Conservation (phyloP, 2,797 vertebrate species). For the Acanthiza pusilla region DNA sequence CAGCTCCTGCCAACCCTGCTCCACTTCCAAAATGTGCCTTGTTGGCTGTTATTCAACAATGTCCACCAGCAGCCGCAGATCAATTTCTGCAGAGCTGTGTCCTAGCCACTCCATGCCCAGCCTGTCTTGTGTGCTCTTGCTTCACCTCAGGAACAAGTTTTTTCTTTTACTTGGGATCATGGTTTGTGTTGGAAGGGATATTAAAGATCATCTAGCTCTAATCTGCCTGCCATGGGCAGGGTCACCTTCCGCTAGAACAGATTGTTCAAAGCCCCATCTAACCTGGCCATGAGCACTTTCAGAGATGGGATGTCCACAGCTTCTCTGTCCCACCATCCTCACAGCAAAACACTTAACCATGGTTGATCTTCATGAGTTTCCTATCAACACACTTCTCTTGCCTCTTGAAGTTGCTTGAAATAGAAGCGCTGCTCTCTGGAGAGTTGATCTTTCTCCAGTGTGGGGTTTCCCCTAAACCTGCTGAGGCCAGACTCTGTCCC, state of each 20-base stretch:
- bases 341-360: neutral
- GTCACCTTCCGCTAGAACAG: neutral
- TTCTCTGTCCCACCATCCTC: neutral
- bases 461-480: neutral
- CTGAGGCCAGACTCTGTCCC: neutral
- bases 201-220: neutral
- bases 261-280: neutral
- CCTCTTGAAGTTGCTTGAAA: neutral
- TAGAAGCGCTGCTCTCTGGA: neutral
- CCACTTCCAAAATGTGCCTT: neutral
- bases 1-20: neutral
- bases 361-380: neutral
- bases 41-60: neutral
- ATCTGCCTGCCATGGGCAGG: rapidly evolving
- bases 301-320: neutral
- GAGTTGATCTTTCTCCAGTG: neutral
- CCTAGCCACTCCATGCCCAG: neutral
- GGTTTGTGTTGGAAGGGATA: neutral
- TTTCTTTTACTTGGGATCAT: neutral
- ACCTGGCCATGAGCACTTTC: neutral
- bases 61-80: neutral
- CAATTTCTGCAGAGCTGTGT: neutral
- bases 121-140: neutral
- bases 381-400: neutral
- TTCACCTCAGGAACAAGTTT: neutral